Percentiles rank a stretch among this genome's conserved stretches.
phyloP scores from a whole-genome alignment of 2,888 invertebrate genomes.

The Stenoptilia bipunctidactyla region DNA sequence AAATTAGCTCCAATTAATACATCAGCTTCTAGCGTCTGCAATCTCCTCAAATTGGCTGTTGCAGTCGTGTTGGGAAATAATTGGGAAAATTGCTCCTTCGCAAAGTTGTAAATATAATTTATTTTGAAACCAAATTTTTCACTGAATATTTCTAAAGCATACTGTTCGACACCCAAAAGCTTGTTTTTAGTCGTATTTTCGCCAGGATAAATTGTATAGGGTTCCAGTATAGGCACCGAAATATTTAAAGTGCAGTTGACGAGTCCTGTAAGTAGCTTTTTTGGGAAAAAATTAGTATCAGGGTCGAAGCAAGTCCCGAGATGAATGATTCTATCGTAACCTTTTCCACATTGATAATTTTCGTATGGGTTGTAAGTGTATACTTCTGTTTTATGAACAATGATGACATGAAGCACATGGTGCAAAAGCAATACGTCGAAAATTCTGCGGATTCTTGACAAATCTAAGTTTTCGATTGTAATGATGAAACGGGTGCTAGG shows the following conservation, averaged over 20 bases:
- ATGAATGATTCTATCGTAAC: slow-evolving; percentile 26
- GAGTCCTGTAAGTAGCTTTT: slow-evolving; percentile 27
- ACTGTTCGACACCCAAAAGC: slow-evolving; percentile 24
- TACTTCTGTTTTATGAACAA: slow-evolving; percentile 22
- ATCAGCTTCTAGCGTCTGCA: slow-evolving; percentile 20
- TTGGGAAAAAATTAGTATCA: slow-evolving; percentile 21
- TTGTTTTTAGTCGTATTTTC: background rate
- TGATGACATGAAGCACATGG: slow-evolving; percentile 26
- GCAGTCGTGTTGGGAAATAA: slow-evolving; percentile 24
- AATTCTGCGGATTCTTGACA: slow-evolving; percentile 18
- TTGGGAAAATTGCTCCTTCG: slow-evolving; percentile 21
- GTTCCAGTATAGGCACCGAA: slow-evolving; percentile 31
- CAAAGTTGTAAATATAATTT: slow-evolving; percentile 22
- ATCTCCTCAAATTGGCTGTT: slow-evolving; percentile 19
- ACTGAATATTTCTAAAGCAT: slow-evolving; percentile 26
- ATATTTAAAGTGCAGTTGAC: slow-evolving; percentile 32
- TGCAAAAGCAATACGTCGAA: slow-evolving; percentile 27
- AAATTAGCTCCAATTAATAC: slow-evolving; percentile 21
- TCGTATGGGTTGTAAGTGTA: slow-evolving; percentile 41
- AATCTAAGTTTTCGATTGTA: slow-evolving; percentile 19
- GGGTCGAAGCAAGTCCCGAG: slow-evolving; percentile 28
- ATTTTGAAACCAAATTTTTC: slow-evolving; percentile 27
- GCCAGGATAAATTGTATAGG: slow-evolving; percentile 24
- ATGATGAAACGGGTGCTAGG: slow-evolving; percentile 29
- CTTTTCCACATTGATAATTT: slow-evolving; percentile 38